phyloP scores from a whole-genome alignment of 2,797 vertebrate species.

The Notolepis coatsorum region DNA sequence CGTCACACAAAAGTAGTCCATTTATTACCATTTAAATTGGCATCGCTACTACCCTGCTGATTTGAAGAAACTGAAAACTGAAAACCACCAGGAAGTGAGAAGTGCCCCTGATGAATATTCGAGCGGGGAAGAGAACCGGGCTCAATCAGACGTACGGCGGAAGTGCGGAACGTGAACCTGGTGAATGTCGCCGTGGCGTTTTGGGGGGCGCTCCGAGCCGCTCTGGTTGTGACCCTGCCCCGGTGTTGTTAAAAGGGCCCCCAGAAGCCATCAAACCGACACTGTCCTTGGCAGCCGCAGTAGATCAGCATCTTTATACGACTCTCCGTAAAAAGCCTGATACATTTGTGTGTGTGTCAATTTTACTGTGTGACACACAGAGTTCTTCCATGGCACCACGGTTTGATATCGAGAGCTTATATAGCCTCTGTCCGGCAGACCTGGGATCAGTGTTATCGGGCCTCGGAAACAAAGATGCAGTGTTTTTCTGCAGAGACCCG shows the following conservation, averaged over 20 bases:
- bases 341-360: conserved; percentile 67
- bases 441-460: conserved; percentile 53
- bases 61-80: too few relatives aligned
- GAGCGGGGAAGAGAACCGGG: conserved; percentile 26
- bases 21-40: too few relatives aligned
- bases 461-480: conserved; percentile 73
- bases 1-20: too few relatives aligned
- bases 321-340: conserved; percentile 66
- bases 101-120: not conserved
- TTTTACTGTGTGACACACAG: conserved; percentile 55
- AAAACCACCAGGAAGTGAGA: too few relatives aligned
- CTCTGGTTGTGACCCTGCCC: conserved; percentile 65
- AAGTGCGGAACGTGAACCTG: conserved; percentile 53
- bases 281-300: conserved; percentile 51
- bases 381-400: conserved; percentile 24
- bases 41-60: too few relatives aligned
- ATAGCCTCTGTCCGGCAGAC: conserved; percentile 42
- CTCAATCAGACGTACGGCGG: too few relatives aligned
- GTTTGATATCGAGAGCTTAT: conserved; percentile 43
- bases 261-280: conserved; percentile 76
- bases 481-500: conserved; percentile 68
- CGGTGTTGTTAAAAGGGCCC: conserved; percentile 69
- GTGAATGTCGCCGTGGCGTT: conserved; percentile 76
- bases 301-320: conserved; percentile 72
- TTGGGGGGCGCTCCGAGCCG: conserved; percentile 61